Conservation (phyloP, 2,888 invertebrate species). For the Diarsia dahlii region DNA sequence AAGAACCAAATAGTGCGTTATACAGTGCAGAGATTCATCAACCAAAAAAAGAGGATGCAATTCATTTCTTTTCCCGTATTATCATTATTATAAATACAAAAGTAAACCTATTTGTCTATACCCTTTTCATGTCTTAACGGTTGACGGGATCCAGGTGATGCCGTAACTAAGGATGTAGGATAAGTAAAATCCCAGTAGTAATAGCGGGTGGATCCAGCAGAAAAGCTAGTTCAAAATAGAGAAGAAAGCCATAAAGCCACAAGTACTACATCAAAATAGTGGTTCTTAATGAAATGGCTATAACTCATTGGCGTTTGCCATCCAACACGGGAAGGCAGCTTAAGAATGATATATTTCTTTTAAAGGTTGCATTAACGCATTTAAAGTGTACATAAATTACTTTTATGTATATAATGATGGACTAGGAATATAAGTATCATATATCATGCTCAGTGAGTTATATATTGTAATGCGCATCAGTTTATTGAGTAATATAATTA, state of each 20-base stretch:
- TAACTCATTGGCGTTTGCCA: slow-evolving; percentile 46
- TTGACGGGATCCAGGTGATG: background rate
- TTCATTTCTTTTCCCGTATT: background rate
- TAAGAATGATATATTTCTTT: slow-evolving; percentile 54
- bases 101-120: too few species aligned
- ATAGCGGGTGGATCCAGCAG: background rate
- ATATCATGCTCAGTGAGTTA: slow-evolving; percentile 43
- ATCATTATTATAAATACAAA: too few species aligned
- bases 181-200: background rate
- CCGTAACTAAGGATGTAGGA: background rate
- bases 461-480: slow-evolving; percentile 18
- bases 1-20: background rate
- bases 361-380: slow-evolving; percentile 52
- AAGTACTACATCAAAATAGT: slow-evolving; percentile 21
- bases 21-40: too few species aligned
- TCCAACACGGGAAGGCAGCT: slow-evolving; percentile 23
- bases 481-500: slow-evolving; percentile 41
- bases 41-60: background rate
- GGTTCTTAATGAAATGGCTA: slow-evolving; percentile 25
- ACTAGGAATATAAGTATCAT: slow-evolving; percentile 45
- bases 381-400: slow-evolving; percentile 55
- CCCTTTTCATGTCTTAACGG: too few species aligned
- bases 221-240: background rate
- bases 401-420: slow-evolving; percentile 42
- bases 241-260: background rate